These are phyloP conservation scores for Hycleus cichorii DNA, from an alignment of 1,140 invertebrate genomes.

Conservation along the genomic window DNA sequence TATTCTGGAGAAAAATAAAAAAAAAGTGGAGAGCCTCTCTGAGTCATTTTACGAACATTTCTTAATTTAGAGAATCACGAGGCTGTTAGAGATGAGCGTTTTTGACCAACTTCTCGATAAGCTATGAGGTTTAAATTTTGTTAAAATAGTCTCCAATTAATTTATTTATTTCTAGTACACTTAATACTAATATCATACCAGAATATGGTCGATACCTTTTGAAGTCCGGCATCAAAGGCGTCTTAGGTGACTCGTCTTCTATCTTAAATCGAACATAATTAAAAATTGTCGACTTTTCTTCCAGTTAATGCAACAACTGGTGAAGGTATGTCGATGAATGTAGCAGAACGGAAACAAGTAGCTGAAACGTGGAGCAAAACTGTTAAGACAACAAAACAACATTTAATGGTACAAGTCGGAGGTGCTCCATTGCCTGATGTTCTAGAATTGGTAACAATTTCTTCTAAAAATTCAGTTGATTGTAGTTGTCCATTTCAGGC, in stretches of 20 bases:
- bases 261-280: background rate
- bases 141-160: background rate
- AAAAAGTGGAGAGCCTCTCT: too few relatives aligned
- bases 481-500: slow-evolving; percentile 48
- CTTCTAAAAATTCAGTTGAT: background rate
- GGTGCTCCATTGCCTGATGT: slow-evolving; percentile 64
- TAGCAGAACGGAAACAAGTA: slow-evolving; percentile 61
- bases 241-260: slow-evolving; percentile 50
- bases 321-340: slow-evolving; percentile 65
- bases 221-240: slow-evolving; percentile 50
- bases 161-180: slow-evolving; percentile 30
- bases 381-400: slow-evolving; percentile 48
- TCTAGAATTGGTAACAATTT: slow-evolving; percentile 54
- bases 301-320: slow-evolving; percentile 73
- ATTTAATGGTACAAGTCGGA: slow-evolving; percentile 73
- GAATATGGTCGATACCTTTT: slow-evolving; percentile 55
- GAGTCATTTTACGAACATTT: too few relatives aligned
- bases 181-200: slow-evolving; percentile 52
- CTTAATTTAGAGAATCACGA: too few relatives aligned
- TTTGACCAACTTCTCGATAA: too few relatives aligned
- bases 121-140: too few relatives aligned
- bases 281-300: slow-evolving; percentile 15
- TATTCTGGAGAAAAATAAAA: too few relatives aligned
- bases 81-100: too few relatives aligned
- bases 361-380: slow-evolving; percentile 60